Conservation (phyloP, 2,888 invertebrate species). For the Maniola hyperantus region DNA sequence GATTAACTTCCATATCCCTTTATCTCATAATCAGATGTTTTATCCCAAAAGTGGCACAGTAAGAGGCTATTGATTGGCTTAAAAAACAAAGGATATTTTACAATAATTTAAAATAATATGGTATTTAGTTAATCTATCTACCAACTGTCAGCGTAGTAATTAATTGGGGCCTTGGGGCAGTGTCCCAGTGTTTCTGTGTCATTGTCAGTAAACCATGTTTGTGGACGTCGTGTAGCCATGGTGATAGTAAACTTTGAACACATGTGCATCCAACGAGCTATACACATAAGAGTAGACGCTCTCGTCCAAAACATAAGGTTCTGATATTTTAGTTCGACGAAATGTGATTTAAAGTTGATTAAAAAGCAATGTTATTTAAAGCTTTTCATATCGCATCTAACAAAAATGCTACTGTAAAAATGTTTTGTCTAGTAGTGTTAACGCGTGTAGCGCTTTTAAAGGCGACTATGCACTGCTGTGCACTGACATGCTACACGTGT, state of each 20-base stretch:
- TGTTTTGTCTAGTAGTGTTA: no score
- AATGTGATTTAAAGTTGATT: no score
- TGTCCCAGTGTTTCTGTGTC: slow-evolving; percentile 41
- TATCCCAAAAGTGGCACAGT: neutral
- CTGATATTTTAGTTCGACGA: neutral
- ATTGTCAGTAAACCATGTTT: slow-evolving; percentile 59
- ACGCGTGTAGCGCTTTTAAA: no score
- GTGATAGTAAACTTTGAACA: slow-evolving; percentile 33
- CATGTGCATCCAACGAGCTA: slow-evolving; percentile 12
- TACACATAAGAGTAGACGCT: neutral
- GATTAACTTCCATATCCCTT: no score
- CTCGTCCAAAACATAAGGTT: neutral
- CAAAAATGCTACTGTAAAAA: no score
- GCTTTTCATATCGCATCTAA: no score
- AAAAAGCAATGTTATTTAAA: no score
- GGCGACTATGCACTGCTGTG: no score
- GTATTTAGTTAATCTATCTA: slow-evolving; percentile 19
- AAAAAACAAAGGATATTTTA: neutral
- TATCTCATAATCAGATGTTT: no score
- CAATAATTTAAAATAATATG: neutral
- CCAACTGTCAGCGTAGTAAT: slow-evolving; percentile 26
- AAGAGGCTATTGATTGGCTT: neutral
- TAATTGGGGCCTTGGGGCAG: slow-evolving; percentile 38
- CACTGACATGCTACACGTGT: no score
- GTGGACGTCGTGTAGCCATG: slow-evolving; percentile 47